A percentile compares a stretch with the other conserved stretches of the same genome.
phyloP scores from a whole-genome alignment of 2,797 vertebrate species.

The Enoplosus armatus region DNA sequence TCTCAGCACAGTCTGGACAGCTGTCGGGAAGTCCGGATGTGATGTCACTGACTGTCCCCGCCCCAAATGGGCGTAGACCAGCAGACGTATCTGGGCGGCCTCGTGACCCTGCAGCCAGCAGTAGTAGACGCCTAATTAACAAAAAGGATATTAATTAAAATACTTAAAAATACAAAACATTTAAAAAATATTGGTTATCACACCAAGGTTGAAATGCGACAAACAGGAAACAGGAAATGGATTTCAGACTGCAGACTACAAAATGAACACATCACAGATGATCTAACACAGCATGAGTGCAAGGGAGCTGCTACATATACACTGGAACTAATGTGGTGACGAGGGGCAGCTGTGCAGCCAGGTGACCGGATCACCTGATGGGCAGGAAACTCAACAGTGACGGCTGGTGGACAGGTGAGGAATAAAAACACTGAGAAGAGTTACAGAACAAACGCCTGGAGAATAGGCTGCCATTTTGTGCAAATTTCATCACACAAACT shows the following conservation, averaged over 20 bases:
- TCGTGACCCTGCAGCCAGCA: slow-evolving; percentile 76
- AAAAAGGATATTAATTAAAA: too few relatives aligned
- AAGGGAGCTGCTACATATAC: neutral
- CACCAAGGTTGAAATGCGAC: neutral
- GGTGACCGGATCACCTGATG: neutral
- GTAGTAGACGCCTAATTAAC: slow-evolving; percentile 61
- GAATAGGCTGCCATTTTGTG: neutral
- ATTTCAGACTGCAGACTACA: neutral
- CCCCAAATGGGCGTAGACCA: slow-evolving; percentile 65
- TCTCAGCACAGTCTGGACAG: slow-evolving; percentile 16
- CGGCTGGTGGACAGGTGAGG: neutral
- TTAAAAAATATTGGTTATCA: neutral
- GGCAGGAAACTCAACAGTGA: neutral
- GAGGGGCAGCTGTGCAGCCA: neutral
- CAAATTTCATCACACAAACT: neutral
- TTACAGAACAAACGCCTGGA: neutral
- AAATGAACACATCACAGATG: neutral
- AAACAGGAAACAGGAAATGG: neutral
- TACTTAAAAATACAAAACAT: too few relatives aligned
- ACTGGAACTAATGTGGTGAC: neutral
- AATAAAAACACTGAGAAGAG: neutral
- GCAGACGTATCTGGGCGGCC: slow-evolving; percentile 62
- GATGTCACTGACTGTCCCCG: slow-evolving; percentile 24
- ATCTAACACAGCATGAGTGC: neutral
- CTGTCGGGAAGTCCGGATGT: slow-evolving; percentile 55